Evolutionary conservation across 2,888 invertebrate genomes (phyloP), one percentile per base, ranked within the genome.

Genomic region (Drosophila meridionalis): DNA sequence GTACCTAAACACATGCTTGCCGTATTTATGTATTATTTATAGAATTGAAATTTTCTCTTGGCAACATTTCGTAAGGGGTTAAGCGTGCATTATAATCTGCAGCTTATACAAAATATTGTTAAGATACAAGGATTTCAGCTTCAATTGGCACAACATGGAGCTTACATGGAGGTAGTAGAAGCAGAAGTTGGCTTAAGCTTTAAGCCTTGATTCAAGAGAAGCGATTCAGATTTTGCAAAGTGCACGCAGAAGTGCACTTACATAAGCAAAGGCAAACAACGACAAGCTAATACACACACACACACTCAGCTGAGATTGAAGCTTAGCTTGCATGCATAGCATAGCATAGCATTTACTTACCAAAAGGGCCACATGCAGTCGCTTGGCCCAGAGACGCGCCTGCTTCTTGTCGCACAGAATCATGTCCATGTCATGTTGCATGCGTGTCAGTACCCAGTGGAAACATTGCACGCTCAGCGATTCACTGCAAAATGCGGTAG

Each of bases 381-480:
- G 95, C 86, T 95, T 95, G 11, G 97, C 96, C 98, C 98, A 99
- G 42, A 95, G 93, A 6, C 95, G 93, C 75, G 95, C 95, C 91
- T 97, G 96, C 91, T 97, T 97, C 94, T 98, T 99, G 91, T 99
- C 98, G 55, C 95, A 95, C 80, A 94, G 93, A 90, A 98, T 96
- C 96, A 96, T 96, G 90, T 98, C 98, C 94, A 99, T 95, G 93
- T 98, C 97, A 85, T 97, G 97, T 93, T 99, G 98, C 69, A 93
- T 93, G 76, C 93, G 91, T 80, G 92, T 93, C 69, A 93, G 83
- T 9, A 99, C 96, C 93, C 97, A 97, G 94, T 99, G 98, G 93
- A 99, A 99, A 87, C 97, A 96, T 75, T 96, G 96, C 5, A 98
- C 95, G 26, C 98, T 97, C 95, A 99, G 95, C 2, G 99, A 99